Conservation (phyloP, 2,888 invertebrate genomes). For the Parnassius smintheus region DNA sequence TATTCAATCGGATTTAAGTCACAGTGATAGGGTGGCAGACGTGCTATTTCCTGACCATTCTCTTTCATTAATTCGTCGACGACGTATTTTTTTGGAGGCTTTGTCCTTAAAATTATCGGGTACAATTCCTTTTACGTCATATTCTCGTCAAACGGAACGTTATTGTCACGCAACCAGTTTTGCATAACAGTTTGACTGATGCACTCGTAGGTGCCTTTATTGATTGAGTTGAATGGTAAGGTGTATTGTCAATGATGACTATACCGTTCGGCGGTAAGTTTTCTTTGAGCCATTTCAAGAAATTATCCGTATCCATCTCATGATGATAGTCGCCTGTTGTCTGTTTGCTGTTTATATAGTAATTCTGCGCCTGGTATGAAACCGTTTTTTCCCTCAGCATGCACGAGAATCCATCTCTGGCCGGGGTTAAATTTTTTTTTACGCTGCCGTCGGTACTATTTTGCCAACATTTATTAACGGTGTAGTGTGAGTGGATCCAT, state of each 20-base stretch:
- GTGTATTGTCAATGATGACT: slow-evolving; percentile 33
- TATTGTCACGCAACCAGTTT: neutral
- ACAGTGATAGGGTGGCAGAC: too few species aligned
- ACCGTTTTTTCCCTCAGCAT: too few species aligned
- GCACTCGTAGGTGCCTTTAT: neutral
- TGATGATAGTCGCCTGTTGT: slow-evolving; percentile 31
- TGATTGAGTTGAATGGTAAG: slow-evolving; percentile 30
- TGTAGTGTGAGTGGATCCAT: too few species aligned
- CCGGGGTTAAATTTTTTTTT: too few species aligned
- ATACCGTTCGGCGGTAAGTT: slow-evolving; percentile 34
- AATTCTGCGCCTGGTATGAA: slow-evolving; percentile 12
- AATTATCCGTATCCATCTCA: slow-evolving; percentile 27
- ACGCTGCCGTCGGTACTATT: too few species aligned
- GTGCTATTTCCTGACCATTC: too few species aligned
- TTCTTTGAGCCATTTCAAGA: slow-evolving; percentile 34
- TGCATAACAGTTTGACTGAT: too few species aligned
- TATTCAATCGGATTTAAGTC: too few species aligned
- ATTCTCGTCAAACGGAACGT: neutral
- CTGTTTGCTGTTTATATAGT: slow-evolving; percentile 30
- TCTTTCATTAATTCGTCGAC: too few species aligned
- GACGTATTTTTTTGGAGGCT: too few species aligned
- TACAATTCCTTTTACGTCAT: neutral
- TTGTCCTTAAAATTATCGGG: neutral
- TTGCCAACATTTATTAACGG: too few species aligned
- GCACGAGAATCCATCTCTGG: too few species aligned